Conservation (phyloP, 2,113 vertebrate genomes). For the Lepidothrix coronata region DNA sequence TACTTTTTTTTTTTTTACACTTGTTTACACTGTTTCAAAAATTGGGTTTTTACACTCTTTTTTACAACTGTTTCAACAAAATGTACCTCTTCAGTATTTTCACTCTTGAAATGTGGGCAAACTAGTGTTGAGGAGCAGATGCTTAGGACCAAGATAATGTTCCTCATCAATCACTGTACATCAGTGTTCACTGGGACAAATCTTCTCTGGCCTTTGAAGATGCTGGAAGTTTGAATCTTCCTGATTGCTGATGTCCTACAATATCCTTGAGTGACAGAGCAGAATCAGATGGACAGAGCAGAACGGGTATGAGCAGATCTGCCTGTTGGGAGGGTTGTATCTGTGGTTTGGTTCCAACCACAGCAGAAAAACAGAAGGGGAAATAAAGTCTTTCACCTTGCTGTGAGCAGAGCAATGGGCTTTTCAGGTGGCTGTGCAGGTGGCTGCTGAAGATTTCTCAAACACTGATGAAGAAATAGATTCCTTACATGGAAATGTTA, state of each 20-base stretch:
- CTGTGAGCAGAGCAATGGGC: not conserved
- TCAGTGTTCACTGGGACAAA: not conserved
- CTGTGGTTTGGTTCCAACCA: not conserved
- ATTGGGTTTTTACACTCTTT: not conserved
- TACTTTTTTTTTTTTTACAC: not conserved
- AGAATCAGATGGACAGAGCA: not conserved
- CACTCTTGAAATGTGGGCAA: not conserved
- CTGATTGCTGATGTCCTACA: not conserved
- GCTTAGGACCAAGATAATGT: not conserved
- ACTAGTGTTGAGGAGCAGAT: not conserved
- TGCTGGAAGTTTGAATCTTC: not conserved
- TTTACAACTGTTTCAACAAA: not conserved
- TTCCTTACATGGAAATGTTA: not conserved
- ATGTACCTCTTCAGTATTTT: not conserved
- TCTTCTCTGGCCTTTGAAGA: not conserved
- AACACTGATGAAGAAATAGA: not conserved
- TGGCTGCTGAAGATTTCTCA: not conserved
- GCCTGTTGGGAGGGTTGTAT: not conserved
- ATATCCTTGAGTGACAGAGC: not conserved
- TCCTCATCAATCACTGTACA: accelerated
- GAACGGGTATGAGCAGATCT: not conserved
- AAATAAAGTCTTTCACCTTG: not conserved
- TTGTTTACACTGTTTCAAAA: not conserved
- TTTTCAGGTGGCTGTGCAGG: not conserved
- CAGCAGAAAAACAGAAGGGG: not conserved